phyloP scores from a whole-genome alignment of 2,113 vertebrate species.

The Amazona vittata region DNA sequence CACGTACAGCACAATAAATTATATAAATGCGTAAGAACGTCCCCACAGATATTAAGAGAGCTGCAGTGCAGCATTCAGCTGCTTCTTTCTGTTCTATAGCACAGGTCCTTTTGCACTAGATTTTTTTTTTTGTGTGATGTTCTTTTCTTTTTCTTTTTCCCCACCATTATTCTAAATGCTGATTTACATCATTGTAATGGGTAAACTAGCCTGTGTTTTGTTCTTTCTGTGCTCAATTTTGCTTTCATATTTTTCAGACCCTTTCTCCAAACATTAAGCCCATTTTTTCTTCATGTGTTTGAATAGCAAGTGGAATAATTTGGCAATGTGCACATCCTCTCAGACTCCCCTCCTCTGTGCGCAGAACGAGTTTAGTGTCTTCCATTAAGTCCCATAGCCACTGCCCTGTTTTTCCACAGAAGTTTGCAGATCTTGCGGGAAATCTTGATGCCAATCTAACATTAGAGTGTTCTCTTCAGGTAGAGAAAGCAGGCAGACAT shows the following conservation, averaged over 20 bases:
- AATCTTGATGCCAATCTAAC: conserved; percentile 46
- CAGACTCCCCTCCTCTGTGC: conserved; percentile 22
- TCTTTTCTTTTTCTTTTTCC: not conserved
- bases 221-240: not conserved
- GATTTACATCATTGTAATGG: not conserved
- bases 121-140: not conserved
- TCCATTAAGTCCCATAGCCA: conserved; percentile 30
- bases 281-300: not conserved
- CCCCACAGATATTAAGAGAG: not conserved
- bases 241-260: conserved; percentile 10
- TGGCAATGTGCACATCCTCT: conserved; percentile 44
- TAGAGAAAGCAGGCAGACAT: conserved; percentile 42
- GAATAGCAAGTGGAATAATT: conserved; percentile 54
- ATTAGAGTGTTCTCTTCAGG: conserved; percentile 39
- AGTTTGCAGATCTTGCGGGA: conserved; percentile 60
- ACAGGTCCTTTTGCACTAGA: not conserved
- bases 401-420: conserved; percentile 61
- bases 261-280: not conserved
- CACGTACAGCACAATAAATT: not conserved
- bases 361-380: conserved; percentile 47
- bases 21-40: not conserved
- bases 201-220: not conserved
- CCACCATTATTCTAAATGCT: not conserved
- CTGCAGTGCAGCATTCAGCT: not conserved
- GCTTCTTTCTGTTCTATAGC: not conserved